These are phyloP conservation scores for Pristionchus japonicus DNA, from an alignment of 2,888 invertebrate genomes.

Conservation along the genomic window DNA sequence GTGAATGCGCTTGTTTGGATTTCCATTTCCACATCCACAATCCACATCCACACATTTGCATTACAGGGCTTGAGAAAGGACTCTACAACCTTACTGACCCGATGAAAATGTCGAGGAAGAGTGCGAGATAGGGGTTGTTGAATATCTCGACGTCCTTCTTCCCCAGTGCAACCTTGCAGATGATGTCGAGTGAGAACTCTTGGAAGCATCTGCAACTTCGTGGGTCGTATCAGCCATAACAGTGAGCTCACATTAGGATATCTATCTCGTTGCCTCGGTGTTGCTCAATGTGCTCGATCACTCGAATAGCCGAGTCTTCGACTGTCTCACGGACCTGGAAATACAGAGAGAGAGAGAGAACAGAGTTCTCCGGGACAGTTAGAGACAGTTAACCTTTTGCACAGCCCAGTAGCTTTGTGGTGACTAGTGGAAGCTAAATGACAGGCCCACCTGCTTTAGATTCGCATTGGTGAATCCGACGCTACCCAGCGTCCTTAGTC, in stretches of 20 bases:
- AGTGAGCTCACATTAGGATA: neutral
- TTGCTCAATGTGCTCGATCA: neutral
- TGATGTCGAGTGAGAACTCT: constrained; percentile 61
- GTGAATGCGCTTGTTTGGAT: no score
- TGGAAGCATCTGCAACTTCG: constrained; percentile 53
- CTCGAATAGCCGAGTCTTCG: neutral
- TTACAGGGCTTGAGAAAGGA: no score
- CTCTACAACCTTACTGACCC: no score
- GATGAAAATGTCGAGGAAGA: constrained; percentile 15
- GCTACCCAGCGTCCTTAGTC: constrained; percentile 77
- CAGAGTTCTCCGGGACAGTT: no score
- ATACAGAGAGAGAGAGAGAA: neutral
- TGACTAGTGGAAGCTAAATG: no score
- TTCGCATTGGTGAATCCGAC: constrained; percentile 77
- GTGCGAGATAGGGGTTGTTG: constrained; percentile 49
- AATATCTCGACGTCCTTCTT: constrained; percentile 54
- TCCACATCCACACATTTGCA: no score
- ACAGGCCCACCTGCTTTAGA: constrained; percentile 51
- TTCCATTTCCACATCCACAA: no score
- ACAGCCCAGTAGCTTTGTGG: no score
- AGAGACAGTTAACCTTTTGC: no score
- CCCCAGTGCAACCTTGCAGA: constrained; percentile 61
- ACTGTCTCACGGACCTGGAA: neutral
- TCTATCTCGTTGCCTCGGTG: neutral
- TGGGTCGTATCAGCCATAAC: no score